Percentiles rank a stretch among this genome's conserved stretches.
Evolutionary conservation across 2,888 invertebrate genomes (phyloP).

Genomic region (Nemotelus nigrinus): DNA sequence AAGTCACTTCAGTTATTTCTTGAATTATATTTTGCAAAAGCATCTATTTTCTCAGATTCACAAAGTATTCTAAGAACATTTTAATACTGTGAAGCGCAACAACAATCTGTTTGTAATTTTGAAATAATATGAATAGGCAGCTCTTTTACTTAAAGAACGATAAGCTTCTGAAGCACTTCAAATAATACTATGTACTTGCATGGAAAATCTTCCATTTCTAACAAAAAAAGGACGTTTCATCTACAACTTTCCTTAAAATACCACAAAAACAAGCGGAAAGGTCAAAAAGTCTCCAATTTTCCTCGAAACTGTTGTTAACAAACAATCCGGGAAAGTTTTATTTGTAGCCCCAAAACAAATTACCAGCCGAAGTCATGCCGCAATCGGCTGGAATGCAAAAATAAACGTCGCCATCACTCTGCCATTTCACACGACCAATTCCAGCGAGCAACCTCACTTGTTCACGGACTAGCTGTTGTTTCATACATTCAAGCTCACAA

Average conservation of each 20-base stretch:
- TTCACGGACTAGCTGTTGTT: constrained; percentile 5
- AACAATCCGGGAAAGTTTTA: constrained; percentile 29
- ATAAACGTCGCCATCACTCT: constrained; percentile 33
- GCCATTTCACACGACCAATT: background rate
- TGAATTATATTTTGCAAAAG: no score
- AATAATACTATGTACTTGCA: no score
- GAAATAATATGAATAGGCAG: no score
- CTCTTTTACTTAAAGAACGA: no score
- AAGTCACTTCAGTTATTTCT: no score
- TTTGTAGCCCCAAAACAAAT: constrained; percentile 44
- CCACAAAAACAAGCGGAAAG: background rate
- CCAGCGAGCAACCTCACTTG: background rate
- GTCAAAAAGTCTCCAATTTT: constrained; percentile 15
- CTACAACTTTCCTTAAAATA: constrained; percentile 1
- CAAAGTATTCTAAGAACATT: no score
- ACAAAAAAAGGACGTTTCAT: background rate
- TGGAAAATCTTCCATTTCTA: constrained; percentile 7
- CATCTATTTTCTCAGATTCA: no score
- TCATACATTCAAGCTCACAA: constrained; percentile 12
- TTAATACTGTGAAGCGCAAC: no score
- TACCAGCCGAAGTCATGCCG: constrained; percentile 41
- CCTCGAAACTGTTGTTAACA: constrained; percentile 6
- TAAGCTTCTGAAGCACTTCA: no score
- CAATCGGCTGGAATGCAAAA: constrained; percentile 42
- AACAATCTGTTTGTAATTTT: no score